Conservation (phyloP, 2,113 vertebrate species). For the Chunga burmeisteri region DNA sequence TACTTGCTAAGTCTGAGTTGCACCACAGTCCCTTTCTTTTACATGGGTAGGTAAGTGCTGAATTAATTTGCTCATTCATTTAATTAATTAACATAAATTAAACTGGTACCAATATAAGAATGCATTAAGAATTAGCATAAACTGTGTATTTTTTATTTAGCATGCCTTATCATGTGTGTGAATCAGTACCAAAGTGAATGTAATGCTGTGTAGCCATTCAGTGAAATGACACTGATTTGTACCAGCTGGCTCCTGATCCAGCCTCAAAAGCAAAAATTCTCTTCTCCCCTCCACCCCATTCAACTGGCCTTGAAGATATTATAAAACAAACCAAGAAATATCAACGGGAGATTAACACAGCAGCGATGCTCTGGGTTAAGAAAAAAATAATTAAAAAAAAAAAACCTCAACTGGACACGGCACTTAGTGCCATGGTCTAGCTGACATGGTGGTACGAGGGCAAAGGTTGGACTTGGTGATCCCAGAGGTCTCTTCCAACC, state of each 20-base stretch:
- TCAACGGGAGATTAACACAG: background rate
- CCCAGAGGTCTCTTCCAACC: too few species aligned
- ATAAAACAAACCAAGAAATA: background rate
- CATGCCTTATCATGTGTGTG: background rate
- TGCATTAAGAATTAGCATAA: background rate
- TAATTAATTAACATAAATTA: constrained; percentile 1
- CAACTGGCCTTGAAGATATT: background rate
- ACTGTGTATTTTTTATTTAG: background rate
- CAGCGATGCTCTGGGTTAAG: background rate
- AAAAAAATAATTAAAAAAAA: too few species aligned
- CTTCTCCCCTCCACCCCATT: background rate
- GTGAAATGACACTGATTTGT: background rate
- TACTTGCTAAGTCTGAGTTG: background rate
- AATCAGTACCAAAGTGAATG: background rate
- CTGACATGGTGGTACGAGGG: too few species aligned
- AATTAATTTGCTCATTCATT: background rate
- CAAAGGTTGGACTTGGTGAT: too few species aligned
- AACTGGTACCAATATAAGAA: constrained; percentile 8
- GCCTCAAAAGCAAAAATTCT: background rate
- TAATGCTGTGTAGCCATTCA: background rate
- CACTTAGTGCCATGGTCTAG: too few species aligned
- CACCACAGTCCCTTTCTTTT: background rate
- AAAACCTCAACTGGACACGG: too few species aligned
- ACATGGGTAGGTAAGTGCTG: background rate
- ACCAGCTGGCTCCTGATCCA: background rate